Evolutionary conservation across 2,797 vertebrate genomes (phyloP), one percentile per base, ranked within the genome.

Genomic region (Silurus aristotelis): DNA sequence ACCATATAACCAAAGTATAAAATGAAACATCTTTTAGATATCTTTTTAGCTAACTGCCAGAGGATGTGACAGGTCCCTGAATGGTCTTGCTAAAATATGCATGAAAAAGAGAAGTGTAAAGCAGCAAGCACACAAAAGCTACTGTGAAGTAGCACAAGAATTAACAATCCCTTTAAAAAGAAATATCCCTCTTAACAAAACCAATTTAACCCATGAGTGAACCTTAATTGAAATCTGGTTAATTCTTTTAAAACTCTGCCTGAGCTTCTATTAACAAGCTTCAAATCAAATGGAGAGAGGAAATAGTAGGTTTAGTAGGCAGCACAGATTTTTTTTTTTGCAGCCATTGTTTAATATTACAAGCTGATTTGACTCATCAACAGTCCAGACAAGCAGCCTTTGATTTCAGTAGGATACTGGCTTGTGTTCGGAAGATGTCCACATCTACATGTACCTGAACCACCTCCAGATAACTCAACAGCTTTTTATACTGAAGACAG

Each of bases 401-500:
- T 25, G 0, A 0, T 1, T 58, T 10, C n/a, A 31, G 15, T 55
- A 99, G 94, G 91, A 98, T 97, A 91, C 95, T 97, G 70, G 97
- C 96, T 92, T 96, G 93, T 0, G 95, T 95, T 91, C 98, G 92
- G 92, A 99, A 98, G 80, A 94, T 91, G 6, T 98, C 96, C 80
- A 99, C 88, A 89, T 98, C 97, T 71, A 96, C 89, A 80, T 97
- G 96, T 9, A 96, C 96, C 0, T 97, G 93, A 25, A 98, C 95
- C 89, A 98, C 97, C 89, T 98, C 96, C 89, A 96, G 94, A 85
- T 99, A 99, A 93, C 98, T 97, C 96, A 99, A 97, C 85, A 97
- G 9, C 19, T 20, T 22, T 71, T 2, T 48, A 72, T n/a, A 72
- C 10, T 46, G 43, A 48, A n/a, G 14, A 68, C 0, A 38, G 27